Base-by-base conservation (phyloP, 2,113 vertebrate genomes). In the Xiphorhynchus elegans region DNA sequence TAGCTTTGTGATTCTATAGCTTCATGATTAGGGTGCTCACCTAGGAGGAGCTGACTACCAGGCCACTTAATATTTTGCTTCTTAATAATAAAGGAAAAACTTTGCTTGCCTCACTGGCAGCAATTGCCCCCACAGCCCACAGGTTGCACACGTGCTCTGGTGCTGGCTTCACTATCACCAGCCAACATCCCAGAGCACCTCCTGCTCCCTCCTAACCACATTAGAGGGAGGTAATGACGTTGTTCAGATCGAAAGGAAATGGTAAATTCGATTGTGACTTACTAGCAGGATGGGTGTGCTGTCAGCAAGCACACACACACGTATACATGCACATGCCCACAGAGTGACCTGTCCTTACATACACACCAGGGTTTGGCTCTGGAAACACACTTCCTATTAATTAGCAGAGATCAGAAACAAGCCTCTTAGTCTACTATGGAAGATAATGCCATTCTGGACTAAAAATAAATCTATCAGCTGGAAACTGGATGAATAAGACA, bases 251-350 rank as follows among this genome's bases (percentile, higher is more conserved):
- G 53, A 90, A 92, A 96, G 90, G 92, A 95, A 97, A 67, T 17
- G 6, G 95, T 64, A 94, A 86, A 96, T 96, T 96, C 1, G 6
- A 84, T 95, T 96, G 84, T 76, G 89, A 59, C 69, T 88, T 93
- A 28, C 89, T 66, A 68, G 81, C 52, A 84, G 91, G 89, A 15
- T 3, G 28, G 81, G 87, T 3, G 10, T 69, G 77, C 89, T 95
- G 87, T 95, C 94, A 95, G 84, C 69, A 91, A 67, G 44, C 73
- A 81, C 92, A 89, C 26, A 10, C 82, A 69, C 92, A 56, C 7
- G 2, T 64, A 42, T 8, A 20, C 66, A 33, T 11, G 53, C 78
- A 37, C n/a, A 69, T 80, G 81, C 52, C 82, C 95, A 79, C 28
- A 4, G 84, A 68, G 69, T 46, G 92, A 75, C 84, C 89, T 60